Percentiles rank a stretch among this genome's conserved stretches.
phyloP scores from a whole-genome alignment of 2,888 invertebrate species.

The Halictus ligatus region DNA sequence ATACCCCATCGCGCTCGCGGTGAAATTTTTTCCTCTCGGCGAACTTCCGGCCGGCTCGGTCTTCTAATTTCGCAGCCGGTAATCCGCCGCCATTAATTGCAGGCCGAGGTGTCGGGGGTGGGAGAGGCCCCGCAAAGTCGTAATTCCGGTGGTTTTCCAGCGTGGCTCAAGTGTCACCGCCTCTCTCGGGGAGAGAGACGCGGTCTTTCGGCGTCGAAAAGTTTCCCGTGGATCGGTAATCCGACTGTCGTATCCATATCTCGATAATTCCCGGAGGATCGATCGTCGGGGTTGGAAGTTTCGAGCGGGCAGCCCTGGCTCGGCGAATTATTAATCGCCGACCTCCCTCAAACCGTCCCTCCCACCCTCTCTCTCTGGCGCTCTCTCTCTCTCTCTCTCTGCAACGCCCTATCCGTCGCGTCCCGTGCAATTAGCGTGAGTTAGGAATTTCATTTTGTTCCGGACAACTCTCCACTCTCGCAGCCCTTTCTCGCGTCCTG shows the following conservation, averaged over 20 bases:
- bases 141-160: neutral
- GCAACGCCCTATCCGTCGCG: constrained; percentile 10
- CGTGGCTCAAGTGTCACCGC: constrained; percentile 2
- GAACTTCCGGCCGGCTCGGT: neutral
- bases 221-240: constrained; percentile 19
- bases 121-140: neutral
- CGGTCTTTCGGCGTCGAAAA: constrained; percentile 30
- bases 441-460: constrained; percentile 66
- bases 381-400: neutral
- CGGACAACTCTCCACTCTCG: constrained; percentile 30
- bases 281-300: constrained; percentile 55
- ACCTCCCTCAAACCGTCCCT: neutral
- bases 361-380: neutral
- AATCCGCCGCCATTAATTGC: constrained; percentile 1
- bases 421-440: constrained; percentile 61
- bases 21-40: neutral
- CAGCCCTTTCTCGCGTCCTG: neutral
- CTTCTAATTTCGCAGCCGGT: constrained; percentile 1
- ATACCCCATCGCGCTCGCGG: neutral
- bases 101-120: neutral
- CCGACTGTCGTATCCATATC: constrained; percentile 33
- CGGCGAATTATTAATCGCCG: constrained; percentile 67
- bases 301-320: constrained; percentile 40
- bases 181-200: neutral
- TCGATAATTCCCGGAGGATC: constrained; percentile 62